Percentiles rank a stretch among this genome's conserved stretches.
phyloP scores from a whole-genome alignment of 1,140 invertebrate species.

The Euglossa dilemma region DNA sequence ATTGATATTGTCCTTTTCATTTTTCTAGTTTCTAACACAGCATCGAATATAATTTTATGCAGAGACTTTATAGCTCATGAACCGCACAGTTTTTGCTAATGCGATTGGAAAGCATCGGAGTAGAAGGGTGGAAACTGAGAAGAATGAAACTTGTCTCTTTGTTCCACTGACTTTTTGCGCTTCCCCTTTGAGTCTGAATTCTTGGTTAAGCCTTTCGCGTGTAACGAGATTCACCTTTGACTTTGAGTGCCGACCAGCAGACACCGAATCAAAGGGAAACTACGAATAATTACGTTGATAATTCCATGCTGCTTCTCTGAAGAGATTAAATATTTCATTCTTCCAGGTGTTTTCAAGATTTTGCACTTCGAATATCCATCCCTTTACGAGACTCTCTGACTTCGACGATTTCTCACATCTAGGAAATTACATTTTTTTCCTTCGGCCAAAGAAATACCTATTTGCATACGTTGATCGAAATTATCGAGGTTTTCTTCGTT shows the following conservation, averaged over 20 bases:
- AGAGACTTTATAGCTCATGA: neutral
- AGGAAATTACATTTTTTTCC: neutral
- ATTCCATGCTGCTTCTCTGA: neutral
- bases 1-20: neutral
- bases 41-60: too few species aligned
- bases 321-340: neutral
- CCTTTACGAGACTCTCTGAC: neutral
- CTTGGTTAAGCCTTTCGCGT: conserved; percentile 16
- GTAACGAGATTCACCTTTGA: conserved; percentile 48
- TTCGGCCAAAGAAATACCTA: too few species aligned
- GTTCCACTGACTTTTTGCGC: conserved; percentile 12
- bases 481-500: too few species aligned
- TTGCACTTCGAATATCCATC: neutral
- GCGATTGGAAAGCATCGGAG: neutral
- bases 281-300: conserved; percentile 41
- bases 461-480: too few species aligned
- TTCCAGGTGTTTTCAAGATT: conserved; percentile 9
- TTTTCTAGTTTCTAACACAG: neutral
- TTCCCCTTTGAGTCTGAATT: conserved; percentile 14
- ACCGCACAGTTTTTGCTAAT: neutral
- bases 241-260: conserved; percentile 28
- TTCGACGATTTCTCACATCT: neutral
- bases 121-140: neutral
- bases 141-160: conserved; percentile 2
- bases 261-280: conserved; percentile 27